phyloP scores from a whole-genome alignment of 2,888 invertebrate species.

The Plagiodera versicolora region DNA sequence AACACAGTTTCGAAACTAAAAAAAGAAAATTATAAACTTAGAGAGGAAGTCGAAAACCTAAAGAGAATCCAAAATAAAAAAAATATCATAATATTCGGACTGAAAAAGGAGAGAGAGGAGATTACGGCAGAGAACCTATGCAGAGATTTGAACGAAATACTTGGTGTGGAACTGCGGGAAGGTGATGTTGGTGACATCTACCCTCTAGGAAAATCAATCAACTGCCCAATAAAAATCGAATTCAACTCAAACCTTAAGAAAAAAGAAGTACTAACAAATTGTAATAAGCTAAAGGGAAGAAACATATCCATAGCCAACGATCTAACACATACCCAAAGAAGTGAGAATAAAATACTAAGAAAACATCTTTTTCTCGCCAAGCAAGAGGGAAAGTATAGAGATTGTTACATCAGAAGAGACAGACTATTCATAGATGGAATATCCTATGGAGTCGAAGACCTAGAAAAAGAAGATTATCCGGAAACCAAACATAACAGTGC shows the following conservation, averaged over 20 bases:
- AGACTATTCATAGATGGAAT: no score
- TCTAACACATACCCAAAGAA: neutral
- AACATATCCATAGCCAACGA: neutral
- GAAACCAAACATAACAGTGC: no score
- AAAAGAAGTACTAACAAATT: neutral
- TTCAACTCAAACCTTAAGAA: neutral
- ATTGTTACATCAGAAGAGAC: no score
- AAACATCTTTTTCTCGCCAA: no score
- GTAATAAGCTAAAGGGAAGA: neutral
- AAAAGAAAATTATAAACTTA: neutral
- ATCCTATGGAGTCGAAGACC: no score
- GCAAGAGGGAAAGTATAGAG: no score
- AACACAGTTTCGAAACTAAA: neutral
- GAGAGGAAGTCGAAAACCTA: neutral
- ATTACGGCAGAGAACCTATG: neutral
- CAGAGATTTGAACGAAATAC: neutral
- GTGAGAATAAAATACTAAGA: neutral
- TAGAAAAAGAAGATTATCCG: no score
- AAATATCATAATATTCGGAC: neutral
- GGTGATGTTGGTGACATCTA: neutral
- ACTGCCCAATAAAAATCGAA: neutral
- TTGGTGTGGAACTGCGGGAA: neutral
- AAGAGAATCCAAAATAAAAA: neutral
- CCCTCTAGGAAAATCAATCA: neutral
- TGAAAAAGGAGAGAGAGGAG: neutral